Conservation (phyloP, 2,113 vertebrate genomes). For the Laticauda colubrina region DNA sequence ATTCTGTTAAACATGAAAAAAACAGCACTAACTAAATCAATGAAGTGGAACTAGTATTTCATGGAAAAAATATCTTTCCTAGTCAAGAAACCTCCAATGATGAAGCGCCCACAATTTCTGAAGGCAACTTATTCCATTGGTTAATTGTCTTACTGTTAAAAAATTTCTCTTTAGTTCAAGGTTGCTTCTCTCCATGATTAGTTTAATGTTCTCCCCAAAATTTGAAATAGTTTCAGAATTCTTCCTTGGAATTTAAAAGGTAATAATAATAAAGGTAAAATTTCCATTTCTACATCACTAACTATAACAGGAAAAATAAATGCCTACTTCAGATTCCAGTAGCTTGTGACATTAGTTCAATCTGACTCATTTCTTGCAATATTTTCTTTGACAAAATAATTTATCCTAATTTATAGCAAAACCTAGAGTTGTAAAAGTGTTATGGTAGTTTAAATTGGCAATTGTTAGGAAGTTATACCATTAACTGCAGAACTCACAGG, state of each 20-base stretch:
- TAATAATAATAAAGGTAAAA: too few species aligned
- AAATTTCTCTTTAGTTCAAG: background rate
- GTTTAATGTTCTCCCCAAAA: background rate
- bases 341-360: background rate
- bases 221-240: background rate
- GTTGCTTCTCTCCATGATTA: background rate
- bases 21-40: background rate
- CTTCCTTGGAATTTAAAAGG: background rate
- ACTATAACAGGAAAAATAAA: background rate
- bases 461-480: background rate
- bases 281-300: background rate
- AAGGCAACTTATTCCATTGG: background rate
- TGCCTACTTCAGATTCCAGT: background rate
- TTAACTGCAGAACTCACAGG: background rate
- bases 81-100: background rate
- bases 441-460: background rate
- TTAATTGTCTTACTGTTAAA: background rate
- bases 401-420: background rate
- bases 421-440: background rate
- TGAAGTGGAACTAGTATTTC: background rate
- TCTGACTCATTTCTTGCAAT: background rate
- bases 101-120: background rate
- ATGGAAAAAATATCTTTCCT: background rate
- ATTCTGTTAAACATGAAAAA: background rate
- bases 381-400: conserved; percentile 1